phyloP scores from a whole-genome alignment of 1,140 invertebrate genomes.

The Zaprionus tsacasi region DNA sequence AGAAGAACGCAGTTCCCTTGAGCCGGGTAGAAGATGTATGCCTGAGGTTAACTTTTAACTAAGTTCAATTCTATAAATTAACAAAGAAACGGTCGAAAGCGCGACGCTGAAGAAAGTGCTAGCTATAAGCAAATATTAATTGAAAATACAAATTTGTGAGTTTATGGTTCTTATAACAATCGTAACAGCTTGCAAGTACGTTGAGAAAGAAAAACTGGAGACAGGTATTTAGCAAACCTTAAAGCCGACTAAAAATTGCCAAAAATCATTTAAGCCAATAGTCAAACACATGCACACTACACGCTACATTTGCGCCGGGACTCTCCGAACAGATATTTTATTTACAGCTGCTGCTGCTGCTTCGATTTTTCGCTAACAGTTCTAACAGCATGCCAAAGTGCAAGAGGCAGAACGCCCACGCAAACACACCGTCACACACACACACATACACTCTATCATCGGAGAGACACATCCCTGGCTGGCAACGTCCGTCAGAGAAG shows the following conservation, averaged over 20 bases:
- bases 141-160: neutral
- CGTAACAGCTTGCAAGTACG: neutral
- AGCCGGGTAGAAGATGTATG: conserved; percentile 50
- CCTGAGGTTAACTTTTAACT: conserved; percentile 70
- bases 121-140: conserved; percentile 21
- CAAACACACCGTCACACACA: conserved; percentile 6
- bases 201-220: too few relatives aligned
- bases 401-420: conserved; percentile 56
- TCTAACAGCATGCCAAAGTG: conserved; percentile 77
- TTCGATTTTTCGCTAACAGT: conserved; percentile 62
- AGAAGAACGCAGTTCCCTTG: conserved; percentile 15
- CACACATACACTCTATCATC: conserved; percentile 1
- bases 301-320: conserved; percentile 16
- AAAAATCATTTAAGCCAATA: conserved; percentile 33
- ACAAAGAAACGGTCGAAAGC: conserved; percentile 11
- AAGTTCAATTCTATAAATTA: conserved; percentile 69
- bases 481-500: conserved; percentile 6
- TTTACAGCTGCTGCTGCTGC: conserved; percentile 59
- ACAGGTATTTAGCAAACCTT: neutral
- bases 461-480: conserved; percentile 11
- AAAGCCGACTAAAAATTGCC: conserved; percentile 2
- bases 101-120: conserved; percentile 25
- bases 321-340: conserved; percentile 49
- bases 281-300: neutral
- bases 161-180: neutral